Conservation (phyloP, 2,113 vertebrate species). For the Sinocyclocheilus anshuiensis region DNA sequence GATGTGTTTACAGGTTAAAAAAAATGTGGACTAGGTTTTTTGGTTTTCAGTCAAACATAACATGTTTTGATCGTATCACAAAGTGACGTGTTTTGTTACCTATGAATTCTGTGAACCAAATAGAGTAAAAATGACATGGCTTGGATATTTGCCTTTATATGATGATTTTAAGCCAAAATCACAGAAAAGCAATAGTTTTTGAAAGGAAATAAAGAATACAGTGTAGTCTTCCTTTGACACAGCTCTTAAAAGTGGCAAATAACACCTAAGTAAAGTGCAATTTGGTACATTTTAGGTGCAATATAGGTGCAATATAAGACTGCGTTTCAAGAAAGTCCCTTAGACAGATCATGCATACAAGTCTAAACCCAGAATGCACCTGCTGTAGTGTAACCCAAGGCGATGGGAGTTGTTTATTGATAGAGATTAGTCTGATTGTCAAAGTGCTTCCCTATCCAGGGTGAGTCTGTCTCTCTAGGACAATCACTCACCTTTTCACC, state of each 20-base stretch:
- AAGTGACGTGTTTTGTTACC: background rate
- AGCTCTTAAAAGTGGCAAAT: background rate
- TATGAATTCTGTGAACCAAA: background rate
- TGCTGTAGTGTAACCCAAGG: conserved; percentile 30
- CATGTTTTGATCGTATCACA: background rate
- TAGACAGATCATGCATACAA: background rate
- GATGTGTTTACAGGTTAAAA: background rate
- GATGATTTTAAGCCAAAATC: background rate
- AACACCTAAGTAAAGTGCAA: background rate
- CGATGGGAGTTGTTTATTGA: conserved; percentile 38
- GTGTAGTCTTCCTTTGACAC: background rate
- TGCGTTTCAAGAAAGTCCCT: background rate
- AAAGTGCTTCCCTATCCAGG: conserved; percentile 45
- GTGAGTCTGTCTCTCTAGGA: conserved; percentile 20
- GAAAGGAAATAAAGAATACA: background rate
- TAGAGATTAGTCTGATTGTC: conserved; percentile 48
- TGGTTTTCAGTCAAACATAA: background rate
- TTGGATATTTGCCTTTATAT: background rate
- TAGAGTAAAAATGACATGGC: background rate
- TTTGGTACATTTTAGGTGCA: too few relatives aligned
- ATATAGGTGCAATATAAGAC: background rate
- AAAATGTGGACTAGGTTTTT: background rate
- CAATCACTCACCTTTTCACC: conserved; percentile 66
- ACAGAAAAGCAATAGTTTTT: background rate
- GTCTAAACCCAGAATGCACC: conserved; percentile 32